Percentiles rank a stretch among this genome's conserved stretches.
Evolutionary conservation across 2,113 vertebrate species (phyloP).

Genomic region (Accipiter virgatus): DNA sequence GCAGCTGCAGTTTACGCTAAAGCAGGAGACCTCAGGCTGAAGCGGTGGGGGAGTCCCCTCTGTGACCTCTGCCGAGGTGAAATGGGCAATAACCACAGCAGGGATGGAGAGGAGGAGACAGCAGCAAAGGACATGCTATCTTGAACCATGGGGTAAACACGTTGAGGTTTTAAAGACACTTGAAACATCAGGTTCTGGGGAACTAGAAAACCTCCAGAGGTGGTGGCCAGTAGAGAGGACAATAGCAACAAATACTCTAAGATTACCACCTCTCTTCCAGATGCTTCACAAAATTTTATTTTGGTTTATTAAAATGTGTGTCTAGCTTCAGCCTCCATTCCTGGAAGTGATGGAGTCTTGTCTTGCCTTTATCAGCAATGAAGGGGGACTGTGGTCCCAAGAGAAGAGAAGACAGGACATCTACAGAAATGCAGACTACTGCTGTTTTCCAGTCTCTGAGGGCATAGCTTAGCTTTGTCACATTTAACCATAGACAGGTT

Average conservation of each 20-base stretch:
- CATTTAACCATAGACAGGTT: background rate
- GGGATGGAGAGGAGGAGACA: background rate
- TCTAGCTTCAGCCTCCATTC: background rate
- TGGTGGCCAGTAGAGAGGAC: background rate
- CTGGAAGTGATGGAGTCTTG: background rate
- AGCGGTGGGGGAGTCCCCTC: background rate
- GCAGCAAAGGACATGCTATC: background rate
- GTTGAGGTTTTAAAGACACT: background rate
- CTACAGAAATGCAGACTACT: background rate
- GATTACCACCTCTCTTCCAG: background rate
- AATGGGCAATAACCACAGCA: background rate
- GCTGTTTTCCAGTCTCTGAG: background rate
- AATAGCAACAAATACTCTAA: background rate
- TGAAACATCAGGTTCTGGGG: background rate
- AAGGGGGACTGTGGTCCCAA: background rate
- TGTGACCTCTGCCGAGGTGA: background rate
- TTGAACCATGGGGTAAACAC: background rate
- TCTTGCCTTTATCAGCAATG: background rate
- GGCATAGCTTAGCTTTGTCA: background rate
- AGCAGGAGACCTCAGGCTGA: background rate
- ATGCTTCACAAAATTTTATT: background rate
- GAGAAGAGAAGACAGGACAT: background rate
- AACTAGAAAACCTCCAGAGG: background rate
- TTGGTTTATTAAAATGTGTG: background rate
- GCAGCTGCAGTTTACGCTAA: background rate